Base-by-base conservation (phyloP, 2,888 invertebrate genomes). In the Bibio marci region DNA sequence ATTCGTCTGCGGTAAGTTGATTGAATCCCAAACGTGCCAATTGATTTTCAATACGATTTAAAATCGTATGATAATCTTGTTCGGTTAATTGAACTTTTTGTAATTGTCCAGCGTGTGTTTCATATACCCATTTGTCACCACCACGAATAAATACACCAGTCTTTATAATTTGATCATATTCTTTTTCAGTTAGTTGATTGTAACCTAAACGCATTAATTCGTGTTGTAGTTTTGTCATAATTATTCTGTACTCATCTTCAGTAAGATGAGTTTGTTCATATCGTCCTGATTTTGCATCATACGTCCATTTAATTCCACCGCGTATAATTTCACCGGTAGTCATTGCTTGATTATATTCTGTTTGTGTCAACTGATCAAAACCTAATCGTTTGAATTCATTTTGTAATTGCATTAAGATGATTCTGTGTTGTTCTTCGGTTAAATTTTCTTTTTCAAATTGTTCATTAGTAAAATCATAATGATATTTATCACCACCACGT, bases 71-170 rank as follows among this genome's bases (percentile, higher is more conserved):
- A 18, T 39, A 39, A 15, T 39, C 38, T 11, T 34, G 13, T 30
- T 30, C 30, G n/a, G 13, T 32, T n/a, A 38, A 18, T 34, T 38
- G 33, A 26, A 14, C 33, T 18, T 39, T 39, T 35, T 39, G 34
- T 13, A 27, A 39, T 17, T 35, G 30, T 12, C 38, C 38, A 7
- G 32, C 31, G 18, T 38, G 18, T 8, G 25, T 25, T 25, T 38
- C 30, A 15, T 32, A 38, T 12, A 14, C 11, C 25, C 31, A 38
- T 15, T 38, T n/a, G 25, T 30, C 30, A n/a, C 39, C 39, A 27
- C 30, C 35, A 8, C 19, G 19, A n/a, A 25, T 32, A 7, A 38
- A 31, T 15, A 8, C 7, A 15, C 38, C 38, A 19, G 38, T 25
- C 3, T 31, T 25, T 25, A 38, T 38, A 8, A 31, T 26, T 38